These are phyloP conservation scores for Halesus radiatus DNA, from an alignment of 1,140 invertebrate genomes.

Conservation along the genomic window DNA sequence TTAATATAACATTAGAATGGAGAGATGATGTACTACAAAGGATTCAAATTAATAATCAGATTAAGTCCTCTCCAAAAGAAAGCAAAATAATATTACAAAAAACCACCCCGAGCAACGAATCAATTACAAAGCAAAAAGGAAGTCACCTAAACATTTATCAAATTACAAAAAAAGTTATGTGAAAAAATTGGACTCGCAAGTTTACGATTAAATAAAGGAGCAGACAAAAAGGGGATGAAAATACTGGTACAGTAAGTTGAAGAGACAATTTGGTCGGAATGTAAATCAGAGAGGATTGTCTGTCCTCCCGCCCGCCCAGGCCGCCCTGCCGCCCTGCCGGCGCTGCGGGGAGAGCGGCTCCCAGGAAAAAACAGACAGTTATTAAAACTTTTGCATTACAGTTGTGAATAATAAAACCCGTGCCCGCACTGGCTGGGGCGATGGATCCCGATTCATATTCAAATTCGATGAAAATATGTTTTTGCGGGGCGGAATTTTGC, in stretches of 20 bases:
- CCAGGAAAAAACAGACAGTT: constrained; percentile 57
- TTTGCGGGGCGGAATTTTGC: constrained; percentile 39
- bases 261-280: constrained; percentile 50
- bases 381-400: constrained; percentile 59
- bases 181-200: constrained; percentile 33
- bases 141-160: constrained; percentile 25
- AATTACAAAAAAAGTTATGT: constrained; percentile 38
- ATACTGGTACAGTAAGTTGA: constrained; percentile 42
- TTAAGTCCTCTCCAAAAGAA: too few relatives aligned
- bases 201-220: constrained; percentile 45
- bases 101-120: constrained; percentile 12
- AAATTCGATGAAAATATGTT: constrained; percentile 56
- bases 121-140: constrained; percentile 22
- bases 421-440: constrained; percentile 37
- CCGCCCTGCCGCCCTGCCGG: neutral
- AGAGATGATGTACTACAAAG: neutral
- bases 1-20: neutral
- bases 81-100: neutral
- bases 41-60: neutral
- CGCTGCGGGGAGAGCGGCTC: constrained; percentile 3
- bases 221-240: constrained; percentile 40
- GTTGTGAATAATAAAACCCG: constrained; percentile 57
- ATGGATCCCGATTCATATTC: constrained; percentile 55
- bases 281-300: constrained; percentile 49
- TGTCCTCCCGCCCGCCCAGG: neutral